phyloP scores from a whole-genome alignment of 2,113 vertebrate genomes.

The Hemiprocne comata region DNA sequence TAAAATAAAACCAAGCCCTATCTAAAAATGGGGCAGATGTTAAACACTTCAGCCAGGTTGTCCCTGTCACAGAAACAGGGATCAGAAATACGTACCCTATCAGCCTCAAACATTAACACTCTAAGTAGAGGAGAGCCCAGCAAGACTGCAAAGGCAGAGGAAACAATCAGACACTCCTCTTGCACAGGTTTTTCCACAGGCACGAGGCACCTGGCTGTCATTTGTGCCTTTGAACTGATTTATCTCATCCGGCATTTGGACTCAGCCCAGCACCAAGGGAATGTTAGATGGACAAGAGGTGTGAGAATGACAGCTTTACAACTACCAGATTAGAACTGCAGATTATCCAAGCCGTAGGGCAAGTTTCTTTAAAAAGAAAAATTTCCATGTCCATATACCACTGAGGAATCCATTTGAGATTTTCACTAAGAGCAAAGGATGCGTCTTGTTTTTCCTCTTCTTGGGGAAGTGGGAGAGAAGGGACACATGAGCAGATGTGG shows the following conservation, averaged over 20 bases:
- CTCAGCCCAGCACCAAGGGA: neutral
- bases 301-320: constrained; percentile 8
- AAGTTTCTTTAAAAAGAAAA: constrained; percentile 1
- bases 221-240: neutral
- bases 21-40: neutral
- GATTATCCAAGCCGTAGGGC: neutral
- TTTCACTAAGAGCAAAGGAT: neutral
- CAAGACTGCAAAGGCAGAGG: neutral
- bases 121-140: neutral
- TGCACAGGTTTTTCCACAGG: neutral
- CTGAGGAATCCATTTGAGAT: neutral
- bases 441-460: neutral
- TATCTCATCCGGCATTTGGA: neutral
- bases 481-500: neutral
- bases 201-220: neutral
- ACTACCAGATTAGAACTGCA: constrained; percentile 37
- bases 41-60: neutral
- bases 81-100: neutral
- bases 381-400: neutral
- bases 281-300: neutral
- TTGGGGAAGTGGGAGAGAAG: neutral
- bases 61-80: neutral
- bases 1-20: neutral
- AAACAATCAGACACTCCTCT: neutral
- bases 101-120: neutral